Evolutionary conservation across 2,888 invertebrate genomes (phyloP).

Genomic region (Tetranychus truncatus): DNA sequence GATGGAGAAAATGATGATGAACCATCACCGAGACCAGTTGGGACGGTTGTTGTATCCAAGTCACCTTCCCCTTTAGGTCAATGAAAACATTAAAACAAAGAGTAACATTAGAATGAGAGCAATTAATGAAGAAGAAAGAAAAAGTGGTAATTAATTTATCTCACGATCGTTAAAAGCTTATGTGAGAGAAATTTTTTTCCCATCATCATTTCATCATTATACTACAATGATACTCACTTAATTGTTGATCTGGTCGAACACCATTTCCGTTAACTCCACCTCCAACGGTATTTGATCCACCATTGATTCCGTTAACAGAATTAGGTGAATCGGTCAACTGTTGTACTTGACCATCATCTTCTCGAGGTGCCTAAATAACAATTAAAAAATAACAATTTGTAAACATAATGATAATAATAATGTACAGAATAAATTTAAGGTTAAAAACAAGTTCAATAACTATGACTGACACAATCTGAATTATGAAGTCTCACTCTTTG

Average conservation of each 20-base stretch:
- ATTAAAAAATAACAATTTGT: neutral
- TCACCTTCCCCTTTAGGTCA: neutral
- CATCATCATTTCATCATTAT: neutral
- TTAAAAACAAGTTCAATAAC: too few species aligned
- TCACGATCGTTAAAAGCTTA: neutral
- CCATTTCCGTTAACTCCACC: neutral
- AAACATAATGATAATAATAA: neutral
- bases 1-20: neutral
- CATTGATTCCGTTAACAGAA: slow-evolving; percentile 2
- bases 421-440: too few species aligned
- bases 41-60: neutral
- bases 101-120: neutral
- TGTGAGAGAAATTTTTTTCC: neutral
- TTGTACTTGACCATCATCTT: slow-evolving; percentile 1
- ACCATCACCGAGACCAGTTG: neutral
- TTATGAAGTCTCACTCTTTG: too few species aligned
- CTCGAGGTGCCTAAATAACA: neutral
- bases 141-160: neutral
- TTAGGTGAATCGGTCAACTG: slow-evolving; percentile 1
- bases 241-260: neutral
- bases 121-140: neutral
- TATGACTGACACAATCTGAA: too few species aligned
- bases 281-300: neutral
- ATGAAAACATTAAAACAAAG: neutral
- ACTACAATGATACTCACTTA: neutral